Percentiles rank a stretch among this genome's conserved stretches.
Evolutionary conservation across 2,888 invertebrate genomes (phyloP).

Genomic region (Melinaea menophilus): DNA sequence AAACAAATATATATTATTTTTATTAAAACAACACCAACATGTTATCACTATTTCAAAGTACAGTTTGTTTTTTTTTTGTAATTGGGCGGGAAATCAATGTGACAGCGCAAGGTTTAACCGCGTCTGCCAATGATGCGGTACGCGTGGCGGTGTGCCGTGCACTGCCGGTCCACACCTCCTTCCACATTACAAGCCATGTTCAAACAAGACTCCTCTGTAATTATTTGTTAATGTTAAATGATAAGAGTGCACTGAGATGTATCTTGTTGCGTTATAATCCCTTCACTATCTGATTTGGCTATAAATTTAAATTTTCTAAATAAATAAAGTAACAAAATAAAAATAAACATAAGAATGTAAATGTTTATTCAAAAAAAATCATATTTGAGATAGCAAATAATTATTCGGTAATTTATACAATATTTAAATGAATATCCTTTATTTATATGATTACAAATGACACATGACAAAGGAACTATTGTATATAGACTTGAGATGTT

Average conservation of each 20-base stretch:
- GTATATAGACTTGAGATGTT: constrained; percentile 72
- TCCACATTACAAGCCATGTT: constrained; percentile 11
- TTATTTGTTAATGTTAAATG: constrained; percentile 1
- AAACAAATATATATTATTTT: constrained; percentile 14
- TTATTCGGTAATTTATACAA: constrained; percentile 71
- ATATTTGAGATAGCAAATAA: constrained; percentile 77
- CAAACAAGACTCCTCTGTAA: constrained; percentile 8
- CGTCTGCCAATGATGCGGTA: constrained; percentile 35
- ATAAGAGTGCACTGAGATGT: not conserved
- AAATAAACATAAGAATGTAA: constrained; percentile 50
- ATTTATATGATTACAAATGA: constrained; percentile 71
- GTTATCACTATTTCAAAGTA: constrained; percentile 36
- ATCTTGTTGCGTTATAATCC: not conserved
- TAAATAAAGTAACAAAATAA: constrained; percentile 8
- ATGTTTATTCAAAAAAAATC: constrained; percentile 75
- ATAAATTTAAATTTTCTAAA: not conserved
- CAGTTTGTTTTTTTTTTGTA: constrained; percentile 14
- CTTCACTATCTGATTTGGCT: not conserved
- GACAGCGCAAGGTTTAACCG: constrained; percentile 30
- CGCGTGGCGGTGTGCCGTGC: constrained; percentile 32
- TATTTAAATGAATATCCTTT: constrained; percentile 65
- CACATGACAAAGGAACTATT: constrained; percentile 78
- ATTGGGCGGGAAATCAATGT: constrained; percentile 42
- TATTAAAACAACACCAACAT: constrained; percentile 40
- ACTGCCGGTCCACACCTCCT: constrained; percentile 26